These are phyloP conservation scores for Drosophila serrata DNA, from an alignment of 1,140 invertebrate species.

Conservation along the genomic window DNA sequence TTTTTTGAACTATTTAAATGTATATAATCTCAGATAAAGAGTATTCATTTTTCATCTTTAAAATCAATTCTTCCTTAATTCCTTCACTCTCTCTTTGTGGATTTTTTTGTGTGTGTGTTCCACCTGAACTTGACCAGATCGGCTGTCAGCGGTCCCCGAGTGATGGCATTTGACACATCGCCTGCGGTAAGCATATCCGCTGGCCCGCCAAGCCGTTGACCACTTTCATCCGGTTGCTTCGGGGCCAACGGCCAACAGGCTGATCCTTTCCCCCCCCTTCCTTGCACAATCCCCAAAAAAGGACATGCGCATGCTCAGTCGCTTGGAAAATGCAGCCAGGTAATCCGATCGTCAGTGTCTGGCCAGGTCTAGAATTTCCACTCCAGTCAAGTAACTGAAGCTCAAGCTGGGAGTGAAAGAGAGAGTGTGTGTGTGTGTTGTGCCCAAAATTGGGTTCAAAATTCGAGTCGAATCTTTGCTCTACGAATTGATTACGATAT, in stretches of 20 bases:
- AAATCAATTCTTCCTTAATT: constrained; percentile 1
- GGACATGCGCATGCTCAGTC: constrained; percentile 76
- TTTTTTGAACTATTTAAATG: background rate
- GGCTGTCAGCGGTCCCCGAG: constrained; percentile 35
- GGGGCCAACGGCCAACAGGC: constrained; percentile 66
- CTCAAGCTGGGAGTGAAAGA: constrained; percentile 11
- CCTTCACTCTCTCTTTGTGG: background rate
- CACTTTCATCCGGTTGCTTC: constrained; percentile 75
- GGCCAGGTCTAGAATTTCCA: constrained; percentile 63
- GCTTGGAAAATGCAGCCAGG: constrained; percentile 77
- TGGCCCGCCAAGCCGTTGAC: constrained; percentile 55
- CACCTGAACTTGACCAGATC: constrained; percentile 42
- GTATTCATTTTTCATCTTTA: constrained; percentile 8
- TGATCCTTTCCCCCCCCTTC: constrained; percentile 34
- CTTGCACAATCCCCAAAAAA: constrained; percentile 55
- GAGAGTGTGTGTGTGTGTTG: constrained; percentile 14
- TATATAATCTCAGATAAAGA: background rate
- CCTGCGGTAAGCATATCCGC: constrained; percentile 77
- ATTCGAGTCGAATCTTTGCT: constrained; percentile 37
- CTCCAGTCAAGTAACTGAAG: constrained; percentile 53
- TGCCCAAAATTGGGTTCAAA: constrained; percentile 62
- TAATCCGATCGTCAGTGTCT: constrained; percentile 71
- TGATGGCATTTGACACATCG: constrained; percentile 62
- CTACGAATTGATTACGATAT: constrained; percentile 80
- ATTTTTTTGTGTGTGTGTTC: constrained; percentile 6